These are phyloP conservation scores for Ophiothrix spiculata DNA, from an alignment of 35 echinoderm and acorn worm genomes.

Conservation along the genomic window DNA sequence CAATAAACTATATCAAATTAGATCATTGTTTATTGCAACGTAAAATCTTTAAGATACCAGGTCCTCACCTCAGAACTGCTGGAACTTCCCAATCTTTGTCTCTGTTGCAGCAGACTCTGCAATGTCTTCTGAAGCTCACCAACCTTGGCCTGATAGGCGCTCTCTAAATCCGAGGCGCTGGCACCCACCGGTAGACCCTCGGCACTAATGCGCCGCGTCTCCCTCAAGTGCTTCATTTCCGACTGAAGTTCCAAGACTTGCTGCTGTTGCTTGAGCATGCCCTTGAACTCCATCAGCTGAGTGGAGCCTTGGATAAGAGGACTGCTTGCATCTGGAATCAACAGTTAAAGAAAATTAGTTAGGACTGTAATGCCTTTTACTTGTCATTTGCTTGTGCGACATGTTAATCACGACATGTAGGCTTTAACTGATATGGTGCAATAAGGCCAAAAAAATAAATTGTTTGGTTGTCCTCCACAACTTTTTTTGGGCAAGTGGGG, in stretches of 20 bases:
- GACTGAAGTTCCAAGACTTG: constrained; percentile 16
- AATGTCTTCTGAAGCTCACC: constrained; percentile 14
- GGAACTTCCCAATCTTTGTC: not conserved
- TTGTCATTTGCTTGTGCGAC: no score
- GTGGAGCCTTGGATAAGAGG: not conserved
- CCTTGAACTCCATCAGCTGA: not conserved
- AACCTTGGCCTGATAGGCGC: constrained; percentile 19
- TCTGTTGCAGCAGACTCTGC: constrained; percentile 2
- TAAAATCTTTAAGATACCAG: no score
- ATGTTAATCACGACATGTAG: no score
- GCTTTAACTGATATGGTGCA: no score
- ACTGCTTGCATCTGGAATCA: not conserved
- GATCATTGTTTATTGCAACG: no score
- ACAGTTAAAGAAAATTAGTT: no score
- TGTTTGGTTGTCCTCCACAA: no score
- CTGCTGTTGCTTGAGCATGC: constrained; percentile 29
- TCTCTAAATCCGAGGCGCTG: not conserved
- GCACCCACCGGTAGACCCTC: not conserved
- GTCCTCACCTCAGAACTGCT: not conserved
- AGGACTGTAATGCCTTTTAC: no score
- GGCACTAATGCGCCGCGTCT: not conserved
- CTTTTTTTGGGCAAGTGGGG: no score
- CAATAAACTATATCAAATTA: no score
- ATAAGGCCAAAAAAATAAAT: no score
- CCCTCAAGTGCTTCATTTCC: constrained; percentile 17